These are phyloP conservation scores for Pycnomerus fuliginosus DNA, from an alignment of 2,888 invertebrate genomes.

Conservation along the genomic window DNA sequence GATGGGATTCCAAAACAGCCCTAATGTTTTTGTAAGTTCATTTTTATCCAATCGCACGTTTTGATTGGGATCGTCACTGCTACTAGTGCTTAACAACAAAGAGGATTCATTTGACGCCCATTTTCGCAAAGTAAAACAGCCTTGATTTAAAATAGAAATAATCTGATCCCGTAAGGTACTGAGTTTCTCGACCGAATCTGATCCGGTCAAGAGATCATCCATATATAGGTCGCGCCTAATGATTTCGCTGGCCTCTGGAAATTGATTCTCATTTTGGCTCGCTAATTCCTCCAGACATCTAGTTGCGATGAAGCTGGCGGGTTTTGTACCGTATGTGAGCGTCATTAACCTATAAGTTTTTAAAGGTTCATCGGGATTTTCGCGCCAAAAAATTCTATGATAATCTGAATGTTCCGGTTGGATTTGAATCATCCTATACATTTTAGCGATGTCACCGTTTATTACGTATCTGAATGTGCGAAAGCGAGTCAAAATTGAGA, in stretches of 20 bases:
- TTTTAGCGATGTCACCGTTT: conserved; percentile 12
- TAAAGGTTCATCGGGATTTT: conserved; percentile 2
- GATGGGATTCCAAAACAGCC: conserved; percentile 2
- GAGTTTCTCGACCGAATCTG: conserved; percentile 8
- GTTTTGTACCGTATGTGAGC: conserved; percentile 13
- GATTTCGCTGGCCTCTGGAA: conserved; percentile 3
- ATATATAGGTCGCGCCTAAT: conserved; percentile 13
- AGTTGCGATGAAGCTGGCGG: conserved; percentile 8
- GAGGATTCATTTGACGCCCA: conserved; percentile 8
- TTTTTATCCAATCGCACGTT: conserved; percentile 4
- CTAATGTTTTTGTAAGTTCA: conserved; percentile 4
- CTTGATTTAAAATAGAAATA: conserved; percentile 8
- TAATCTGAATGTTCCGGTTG: conserved; percentile 1
- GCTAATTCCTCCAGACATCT: conserved; percentile 12
- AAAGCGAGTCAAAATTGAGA: conserved; percentile 11
- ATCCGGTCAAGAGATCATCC: conserved; percentile 13
- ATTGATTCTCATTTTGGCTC: neutral
- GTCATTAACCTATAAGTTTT: conserved; percentile 12
- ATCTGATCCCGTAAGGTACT: conserved; percentile 4
- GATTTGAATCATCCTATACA: conserved; percentile 15
- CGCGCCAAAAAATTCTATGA: conserved; percentile 19
- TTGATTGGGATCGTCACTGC: neutral
- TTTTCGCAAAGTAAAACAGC: conserved; percentile 17
- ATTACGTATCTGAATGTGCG: conserved; percentile 3
- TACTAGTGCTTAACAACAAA: neutral